phyloP scores from a whole-genome alignment of 2,113 vertebrate genomes.

The Pandion haliaetus region DNA sequence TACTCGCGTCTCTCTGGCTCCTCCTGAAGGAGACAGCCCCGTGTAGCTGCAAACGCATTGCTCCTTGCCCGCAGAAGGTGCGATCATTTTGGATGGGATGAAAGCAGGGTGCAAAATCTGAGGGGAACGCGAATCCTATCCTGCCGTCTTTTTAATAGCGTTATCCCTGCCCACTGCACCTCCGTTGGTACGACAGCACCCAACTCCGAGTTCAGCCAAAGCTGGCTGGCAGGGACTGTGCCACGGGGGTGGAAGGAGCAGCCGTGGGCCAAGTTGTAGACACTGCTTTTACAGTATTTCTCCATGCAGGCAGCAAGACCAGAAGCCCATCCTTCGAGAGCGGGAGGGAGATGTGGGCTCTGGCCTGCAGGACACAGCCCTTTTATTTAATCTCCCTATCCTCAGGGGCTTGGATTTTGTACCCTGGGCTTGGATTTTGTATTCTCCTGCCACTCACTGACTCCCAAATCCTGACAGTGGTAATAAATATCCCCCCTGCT shows the following conservation, averaged over 20 bases:
- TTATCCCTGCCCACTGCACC: not conserved
- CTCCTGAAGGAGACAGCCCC: conserved; percentile 50
- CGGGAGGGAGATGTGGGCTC: not conserved
- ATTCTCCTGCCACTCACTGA: not conserved
- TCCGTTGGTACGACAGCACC: not conserved
- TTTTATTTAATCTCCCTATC: not conserved
- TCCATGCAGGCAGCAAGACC: not conserved
- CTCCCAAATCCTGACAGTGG: not conserved
- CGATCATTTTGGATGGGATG: not conserved
- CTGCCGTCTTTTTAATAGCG: fast-evolving
- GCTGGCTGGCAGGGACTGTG: not conserved
- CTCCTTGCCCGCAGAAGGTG: not conserved
- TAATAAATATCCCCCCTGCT: not conserved
- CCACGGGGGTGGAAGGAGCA: not conserved
- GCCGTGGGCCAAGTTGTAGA: not conserved
- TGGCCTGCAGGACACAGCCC: not conserved
- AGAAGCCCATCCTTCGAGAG: not conserved
- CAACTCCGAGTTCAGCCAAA: not conserved
- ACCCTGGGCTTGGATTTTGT: not conserved
- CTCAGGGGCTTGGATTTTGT: not conserved
- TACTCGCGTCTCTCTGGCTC: conserved; percentile 21
- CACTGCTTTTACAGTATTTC: not conserved
- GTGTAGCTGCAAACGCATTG: not conserved
- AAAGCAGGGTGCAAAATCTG: not conserved
- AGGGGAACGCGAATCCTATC: fast-evolving